A percentile compares a stretch with the other conserved stretches of the same genome.
These are phyloP conservation scores for Xenopus tropicalis DNA, from an alignment of 2,113 vertebrate species.

Conservation along the genomic window UCB_Xtro_10.0 CM004447.2:51185001-51185500, in stretches of 20 bases:
- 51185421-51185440: conserved; percentile 78
- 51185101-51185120: no score
- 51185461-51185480: no score
- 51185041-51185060: no score
- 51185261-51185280: conserved; percentile 97
- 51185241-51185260: conserved; percentile 95
- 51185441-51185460: conserved; percentile 12
- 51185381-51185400: conserved; percentile 88
- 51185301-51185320: conserved; percentile 94
- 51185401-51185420: conserved; percentile 91
- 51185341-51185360: conserved; percentile 93
- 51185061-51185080: no score
- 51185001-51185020: no score
- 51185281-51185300: conserved; percentile 95
- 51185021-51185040: no score
- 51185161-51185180: no score
- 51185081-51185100: no score
- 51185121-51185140: no score
- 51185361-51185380: conserved; percentile 96
- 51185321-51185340: conserved; percentile 95
- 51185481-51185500: not conserved
- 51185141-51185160: no score
- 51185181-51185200: not conserved
- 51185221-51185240: conserved; percentile 95
- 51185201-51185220: conserved; percentile 88